These are phyloP conservation scores for Melanotaenia boesemani DNA, from an alignment of 2,797 vertebrate species.

Conservation along the genomic window DNA sequence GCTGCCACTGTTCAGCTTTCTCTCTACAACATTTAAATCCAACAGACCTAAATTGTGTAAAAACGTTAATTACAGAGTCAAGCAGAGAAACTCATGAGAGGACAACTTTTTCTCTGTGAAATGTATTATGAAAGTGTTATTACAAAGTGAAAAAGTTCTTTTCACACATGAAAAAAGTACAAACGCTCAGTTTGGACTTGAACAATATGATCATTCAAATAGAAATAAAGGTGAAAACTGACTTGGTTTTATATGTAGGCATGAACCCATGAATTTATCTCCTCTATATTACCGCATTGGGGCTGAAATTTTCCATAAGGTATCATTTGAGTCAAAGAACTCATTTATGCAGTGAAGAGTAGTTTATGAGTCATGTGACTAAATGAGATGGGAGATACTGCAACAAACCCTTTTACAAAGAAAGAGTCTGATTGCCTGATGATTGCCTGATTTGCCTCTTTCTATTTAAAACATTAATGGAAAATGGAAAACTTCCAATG, in stretches of 20 bases:
- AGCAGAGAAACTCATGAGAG: neutral
- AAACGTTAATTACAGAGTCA: no score
- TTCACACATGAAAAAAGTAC: neutral
- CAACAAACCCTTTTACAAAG: conserved; percentile 21
- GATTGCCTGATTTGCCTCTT: neutral
- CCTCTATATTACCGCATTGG: conserved; percentile 40
- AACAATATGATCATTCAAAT: neutral
- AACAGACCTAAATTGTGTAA: no score
- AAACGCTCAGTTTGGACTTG: neutral
- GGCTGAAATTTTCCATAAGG: conserved; percentile 55
- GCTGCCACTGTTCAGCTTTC: no score
- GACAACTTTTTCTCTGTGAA: no score
- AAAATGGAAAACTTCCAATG: conserved; percentile 25
- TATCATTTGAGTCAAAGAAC: conserved; percentile 54
- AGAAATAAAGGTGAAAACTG: conserved; percentile 3
- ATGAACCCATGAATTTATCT: conserved; percentile 54
- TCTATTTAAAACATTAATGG: conserved; percentile 10
- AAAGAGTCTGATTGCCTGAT: conserved; percentile 23
- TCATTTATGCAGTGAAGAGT: conserved; percentile 49
- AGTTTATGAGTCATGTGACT: conserved; percentile 39
- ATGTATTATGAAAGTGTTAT: neutral
- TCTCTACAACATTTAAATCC: no score
- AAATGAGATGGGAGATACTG: conserved; percentile 20
- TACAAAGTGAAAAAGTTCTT: neutral
- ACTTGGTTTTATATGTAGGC: conserved; percentile 51